phyloP scores from a whole-genome alignment of 2,113 vertebrate species.

The Tursiops truncatus region DNA sequence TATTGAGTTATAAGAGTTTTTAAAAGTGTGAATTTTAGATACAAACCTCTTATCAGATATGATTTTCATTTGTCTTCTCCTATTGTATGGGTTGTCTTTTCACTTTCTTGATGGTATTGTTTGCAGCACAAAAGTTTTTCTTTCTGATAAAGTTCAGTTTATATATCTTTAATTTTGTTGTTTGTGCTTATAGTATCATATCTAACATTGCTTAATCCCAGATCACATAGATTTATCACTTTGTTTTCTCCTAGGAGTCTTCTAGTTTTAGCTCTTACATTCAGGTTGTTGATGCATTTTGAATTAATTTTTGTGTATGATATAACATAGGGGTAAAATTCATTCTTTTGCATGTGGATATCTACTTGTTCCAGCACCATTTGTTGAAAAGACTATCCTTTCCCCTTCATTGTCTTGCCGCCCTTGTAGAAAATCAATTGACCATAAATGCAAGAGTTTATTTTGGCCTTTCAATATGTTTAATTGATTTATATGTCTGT shows the following conservation, averaged over 20 bases:
- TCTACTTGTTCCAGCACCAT: neutral
- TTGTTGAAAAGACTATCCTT: neutral
- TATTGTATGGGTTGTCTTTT: neutral
- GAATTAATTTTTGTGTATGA: neutral
- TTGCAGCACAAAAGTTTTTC: neutral
- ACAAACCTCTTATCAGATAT: neutral
- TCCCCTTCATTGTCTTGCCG: neutral
- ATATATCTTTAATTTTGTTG: neutral
- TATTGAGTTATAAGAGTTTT: neutral
- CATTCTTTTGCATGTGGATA: neutral
- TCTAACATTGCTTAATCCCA: neutral
- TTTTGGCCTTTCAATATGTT: neutral
- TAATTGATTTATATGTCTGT: neutral
- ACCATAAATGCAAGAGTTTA: neutral
- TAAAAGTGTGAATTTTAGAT: neutral
- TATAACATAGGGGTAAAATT: neutral
- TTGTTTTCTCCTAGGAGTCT: neutral
- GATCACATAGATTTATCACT: neutral
- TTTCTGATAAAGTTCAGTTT: neutral
- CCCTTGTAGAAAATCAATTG: neutral
- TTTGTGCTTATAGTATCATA: neutral
- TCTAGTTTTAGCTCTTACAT: neutral
- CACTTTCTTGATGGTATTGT: neutral
- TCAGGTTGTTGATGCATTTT: neutral
- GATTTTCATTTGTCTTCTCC: neutral